phyloP scores from a whole-genome alignment of 2,888 invertebrate genomes.

The Baronia brevicornis region DNA sequence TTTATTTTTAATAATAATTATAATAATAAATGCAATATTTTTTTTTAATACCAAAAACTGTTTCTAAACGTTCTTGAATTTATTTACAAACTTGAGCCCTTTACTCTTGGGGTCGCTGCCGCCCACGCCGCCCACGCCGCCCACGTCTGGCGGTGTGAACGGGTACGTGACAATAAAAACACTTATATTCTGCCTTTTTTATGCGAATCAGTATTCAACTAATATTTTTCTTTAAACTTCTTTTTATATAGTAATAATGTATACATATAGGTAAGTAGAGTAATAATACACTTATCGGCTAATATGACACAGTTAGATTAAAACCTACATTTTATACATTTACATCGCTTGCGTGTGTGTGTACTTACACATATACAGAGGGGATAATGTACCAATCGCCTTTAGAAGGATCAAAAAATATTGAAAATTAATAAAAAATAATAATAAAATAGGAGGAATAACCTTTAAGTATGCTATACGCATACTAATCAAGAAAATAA shows the following conservation, averaged over 20 bases:
- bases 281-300: constrained; percentile 68
- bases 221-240: constrained; percentile 62
- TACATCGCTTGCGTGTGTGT: constrained; percentile 54
- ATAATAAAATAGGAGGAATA: too few relatives aligned
- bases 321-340: constrained; percentile 64
- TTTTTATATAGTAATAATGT: constrained; percentile 61
- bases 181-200: constrained; percentile 30
- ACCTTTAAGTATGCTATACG: too few relatives aligned
- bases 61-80: constrained; percentile 57
- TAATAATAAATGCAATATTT: constrained; percentile 65
- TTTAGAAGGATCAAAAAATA: constrained; percentile 11
- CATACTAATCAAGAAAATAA: too few relatives aligned
- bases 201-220: constrained; percentile 54
- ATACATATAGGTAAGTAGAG: constrained; percentile 68
- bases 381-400: constrained; percentile 8
- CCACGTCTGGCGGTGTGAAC: too few relatives aligned
- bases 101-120: constrained; percentile 36
- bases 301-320: constrained; percentile 75
- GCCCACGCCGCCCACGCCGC: too few relatives aligned
- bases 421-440: neutral
- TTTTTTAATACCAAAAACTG: constrained; percentile 50
- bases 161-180: too few relatives aligned
- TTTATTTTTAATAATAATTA: constrained; percentile 39
- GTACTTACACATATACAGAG: constrained; percentile 70
- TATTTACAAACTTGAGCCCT: constrained; percentile 57